Base-by-base conservation (phyloP, 2,888 invertebrate genomes). In the Drosophila pullipes region DNA sequence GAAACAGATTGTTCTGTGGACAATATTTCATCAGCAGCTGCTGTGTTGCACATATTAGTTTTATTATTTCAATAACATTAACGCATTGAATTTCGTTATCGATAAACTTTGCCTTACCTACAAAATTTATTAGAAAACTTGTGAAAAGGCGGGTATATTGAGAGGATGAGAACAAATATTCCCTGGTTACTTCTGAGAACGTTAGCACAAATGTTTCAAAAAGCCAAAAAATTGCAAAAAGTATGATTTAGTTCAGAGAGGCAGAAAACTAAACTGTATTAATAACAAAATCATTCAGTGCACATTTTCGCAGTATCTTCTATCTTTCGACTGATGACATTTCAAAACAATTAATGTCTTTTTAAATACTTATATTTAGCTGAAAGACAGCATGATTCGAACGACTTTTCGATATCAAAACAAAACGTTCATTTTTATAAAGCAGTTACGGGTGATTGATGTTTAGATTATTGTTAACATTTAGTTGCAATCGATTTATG, bases 1-100 rank as follows among this genome's bases (percentile, higher is more conserved):
- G 72, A 37, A 49, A 49, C 80, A 79, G 83, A 74, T 61, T 90
- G 89, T 80, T 76, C 74, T 69, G 83, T 72, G 81, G 69, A 91
- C 87, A 81, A 87, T 91, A 91, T 87, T 91, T 87, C 90, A 91
- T 85, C 74, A 53, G 66, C 87, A 87, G 83, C 81, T 87, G 87
- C 72, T 81, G 82, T 68, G 66, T 37, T 76, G 67, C 70, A 88
- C 77, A 89, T 71, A 85, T 89, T 91, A 91, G 85, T 89, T 91
- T 90, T 85, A 86, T 89, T 81, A 90, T 83, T 81, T 74, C 85
- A 89, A 89, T 90, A 89, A 90, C 80, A 90, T 76, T 75, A 89
- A 86, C 78, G 86, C 85, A 81, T 77, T 69, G 76, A 72, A 83
- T 88, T 89, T 83, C 86, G 80, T 91, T 91, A 88, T 88, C 74